phyloP scores from a whole-genome alignment of 1,140 invertebrate genomes.

The Drosophila persimilis region DNA sequence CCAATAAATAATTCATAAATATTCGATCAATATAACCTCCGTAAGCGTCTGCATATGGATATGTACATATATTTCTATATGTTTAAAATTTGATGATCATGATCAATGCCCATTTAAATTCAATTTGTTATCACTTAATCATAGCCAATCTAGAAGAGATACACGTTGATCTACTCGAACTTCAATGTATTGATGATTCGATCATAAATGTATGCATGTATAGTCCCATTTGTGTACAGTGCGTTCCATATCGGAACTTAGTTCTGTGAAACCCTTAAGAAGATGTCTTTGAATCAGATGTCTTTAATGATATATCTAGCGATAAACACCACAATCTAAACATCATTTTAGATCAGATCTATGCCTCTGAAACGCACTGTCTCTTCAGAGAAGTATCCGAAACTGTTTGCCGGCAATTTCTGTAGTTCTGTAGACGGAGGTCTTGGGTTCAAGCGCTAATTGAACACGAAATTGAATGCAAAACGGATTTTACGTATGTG shows the following conservation, averaged over 20 bases:
- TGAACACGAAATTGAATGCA: slow-evolving; percentile 58
- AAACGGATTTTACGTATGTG: slow-evolving; percentile 40
- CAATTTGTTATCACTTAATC: slow-evolving; percentile 56
- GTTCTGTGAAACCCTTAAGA: too few relatives aligned
- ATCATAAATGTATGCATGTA: slow-evolving; percentile 21
- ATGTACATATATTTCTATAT: background rate
- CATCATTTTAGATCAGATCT: too few relatives aligned
- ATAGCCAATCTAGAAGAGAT: slow-evolving; percentile 28
- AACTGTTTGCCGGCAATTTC: slow-evolving; percentile 32
- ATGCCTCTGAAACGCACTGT: slow-evolving; percentile 7
- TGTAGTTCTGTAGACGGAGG: slow-evolving; percentile 32
- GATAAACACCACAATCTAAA: too few relatives aligned
- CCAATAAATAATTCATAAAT: slow-evolving; percentile 9
- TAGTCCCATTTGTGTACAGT: slow-evolving; percentile 7
- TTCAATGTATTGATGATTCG: slow-evolving; percentile 18
- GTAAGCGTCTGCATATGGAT: background rate
- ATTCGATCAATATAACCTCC: background rate
- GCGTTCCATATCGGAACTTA: background rate
- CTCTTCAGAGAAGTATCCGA: slow-evolving; percentile 19
- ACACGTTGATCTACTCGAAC: slow-evolving; percentile 1
- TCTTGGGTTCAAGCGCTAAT: slow-evolving; percentile 71
- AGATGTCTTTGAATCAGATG: too few relatives aligned
- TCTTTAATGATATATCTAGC: too few relatives aligned
- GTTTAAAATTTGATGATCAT: slow-evolving; percentile 17
- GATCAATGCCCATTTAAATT: slow-evolving; percentile 44